These are phyloP conservation scores for Acipenser oxyrinchus DNA, from an alignment of 2,797 vertebrate genomes.

Conservation along the genomic window DNA sequence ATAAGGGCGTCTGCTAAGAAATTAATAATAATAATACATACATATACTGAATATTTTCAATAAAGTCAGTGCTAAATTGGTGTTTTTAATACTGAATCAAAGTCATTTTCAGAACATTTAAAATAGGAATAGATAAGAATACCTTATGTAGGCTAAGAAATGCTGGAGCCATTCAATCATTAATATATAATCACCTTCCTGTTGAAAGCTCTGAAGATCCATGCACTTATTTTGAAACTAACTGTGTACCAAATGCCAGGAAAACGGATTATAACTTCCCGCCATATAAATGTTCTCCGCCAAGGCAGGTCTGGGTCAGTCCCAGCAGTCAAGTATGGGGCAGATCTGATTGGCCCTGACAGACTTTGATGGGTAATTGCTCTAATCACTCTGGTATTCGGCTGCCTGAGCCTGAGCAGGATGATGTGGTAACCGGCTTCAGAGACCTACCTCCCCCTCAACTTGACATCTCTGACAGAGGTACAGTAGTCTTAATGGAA, in stretches of 20 bases:
- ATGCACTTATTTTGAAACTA: not conserved
- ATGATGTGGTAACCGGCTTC: slow-evolving; percentile 50
- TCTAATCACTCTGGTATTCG: slow-evolving; percentile 73
- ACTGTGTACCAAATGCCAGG: slow-evolving; percentile 24
- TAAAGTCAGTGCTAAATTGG: no score
- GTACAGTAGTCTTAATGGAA: slow-evolving; percentile 45
- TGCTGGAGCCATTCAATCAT: slow-evolving; percentile 23
- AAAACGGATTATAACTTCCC: slow-evolving; percentile 41
- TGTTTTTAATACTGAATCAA: no score
- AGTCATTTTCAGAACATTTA: no score
- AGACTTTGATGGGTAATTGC: slow-evolving; percentile 88
- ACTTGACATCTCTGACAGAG: slow-evolving; percentile 65
- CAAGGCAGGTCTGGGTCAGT: slow-evolving; percentile 76
- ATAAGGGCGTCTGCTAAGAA: no score
- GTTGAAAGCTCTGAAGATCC: slow-evolving; percentile 8
- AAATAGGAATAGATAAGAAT: no score
- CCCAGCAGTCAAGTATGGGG: slow-evolving; percentile 40
- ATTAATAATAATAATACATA: no score
- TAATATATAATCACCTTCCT: slow-evolving; percentile 37
- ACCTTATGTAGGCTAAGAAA: not conserved
- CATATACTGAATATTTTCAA: no score
- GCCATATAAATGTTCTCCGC: slow-evolving; percentile 35
- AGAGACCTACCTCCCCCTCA: slow-evolving; percentile 47
- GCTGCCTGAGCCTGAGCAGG: slow-evolving; percentile 44
- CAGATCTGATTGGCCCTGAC: slow-evolving; percentile 75